These are phyloP conservation scores for Manis javanica DNA, from an alignment of 2,797 vertebrate genomes.

Conservation along the genomic window DNA sequence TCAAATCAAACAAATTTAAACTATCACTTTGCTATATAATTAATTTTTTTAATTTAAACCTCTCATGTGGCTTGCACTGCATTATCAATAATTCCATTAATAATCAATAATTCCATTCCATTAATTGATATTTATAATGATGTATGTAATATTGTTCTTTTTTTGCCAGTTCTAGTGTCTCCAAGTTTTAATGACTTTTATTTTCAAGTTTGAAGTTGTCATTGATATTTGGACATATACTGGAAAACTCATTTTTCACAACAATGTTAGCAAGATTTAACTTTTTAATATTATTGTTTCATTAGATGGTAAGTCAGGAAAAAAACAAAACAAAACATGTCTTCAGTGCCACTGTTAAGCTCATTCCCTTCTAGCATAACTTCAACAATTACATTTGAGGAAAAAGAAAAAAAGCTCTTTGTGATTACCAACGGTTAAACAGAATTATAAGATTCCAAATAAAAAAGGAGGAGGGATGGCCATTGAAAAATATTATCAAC, in stretches of 20 bases:
- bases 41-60: neutral
- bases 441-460: neutral
- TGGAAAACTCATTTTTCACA: neutral
- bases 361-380: neutral
- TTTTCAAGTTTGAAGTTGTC: conserved; percentile 31
- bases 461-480: rapidly evolving
- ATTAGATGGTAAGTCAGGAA: neutral
- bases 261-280: neutral
- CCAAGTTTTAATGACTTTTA: neutral
- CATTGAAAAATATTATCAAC: neutral
- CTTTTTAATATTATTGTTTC: neutral
- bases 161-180: neutral
- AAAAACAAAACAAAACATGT: neutral
- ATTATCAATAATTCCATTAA: neutral
- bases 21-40: neutral
- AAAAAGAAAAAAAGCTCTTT: neutral
- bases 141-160: neutral
- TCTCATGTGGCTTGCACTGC: neutral
- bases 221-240: neutral
- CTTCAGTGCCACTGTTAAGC: neutral
- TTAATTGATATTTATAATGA: neutral
- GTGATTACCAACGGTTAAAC: neutral
- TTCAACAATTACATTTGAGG: neutral
- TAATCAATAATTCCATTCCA: too few species aligned
- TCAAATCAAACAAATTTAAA: neutral